These are phyloP conservation scores for Actias luna DNA, from an alignment of 2,888 invertebrate genomes.

Conservation along the genomic window DNA sequence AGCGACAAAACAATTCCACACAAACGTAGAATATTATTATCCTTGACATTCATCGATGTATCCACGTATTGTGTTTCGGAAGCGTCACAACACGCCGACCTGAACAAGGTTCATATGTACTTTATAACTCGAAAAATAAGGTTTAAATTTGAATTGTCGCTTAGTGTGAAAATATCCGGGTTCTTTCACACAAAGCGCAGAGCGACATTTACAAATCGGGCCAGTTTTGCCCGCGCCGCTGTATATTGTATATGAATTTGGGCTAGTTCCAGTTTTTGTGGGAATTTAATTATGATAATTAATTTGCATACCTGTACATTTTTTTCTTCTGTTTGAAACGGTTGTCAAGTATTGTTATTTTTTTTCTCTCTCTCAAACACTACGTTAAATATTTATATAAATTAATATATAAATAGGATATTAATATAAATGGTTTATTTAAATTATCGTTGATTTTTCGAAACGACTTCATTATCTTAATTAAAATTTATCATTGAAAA, in stretches of 20 bases:
- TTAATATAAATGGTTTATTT: neutral
- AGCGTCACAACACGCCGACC: constrained; percentile 28
- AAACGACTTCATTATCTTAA: no score
- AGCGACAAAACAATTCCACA: constrained; percentile 27
- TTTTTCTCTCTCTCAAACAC: neutral
- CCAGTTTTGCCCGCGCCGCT: constrained; percentile 21
- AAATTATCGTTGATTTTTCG: no score
- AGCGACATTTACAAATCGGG: constrained; percentile 29
- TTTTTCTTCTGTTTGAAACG: neutral
- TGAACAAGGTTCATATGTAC: constrained; percentile 19
- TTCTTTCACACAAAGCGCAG: constrained; percentile 32
- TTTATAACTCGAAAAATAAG: constrained; percentile 22
- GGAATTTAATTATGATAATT: constrained; percentile 21
- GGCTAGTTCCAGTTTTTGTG: constrained; percentile 27
- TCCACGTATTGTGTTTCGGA: constrained; percentile 21
- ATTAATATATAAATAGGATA: no score
- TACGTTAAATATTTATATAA: neutral
- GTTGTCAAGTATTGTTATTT: neutral
- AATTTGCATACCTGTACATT: neutral
- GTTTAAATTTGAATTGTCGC: constrained; percentile 20
- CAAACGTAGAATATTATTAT: constrained; percentile 38
- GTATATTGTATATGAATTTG: constrained; percentile 30
- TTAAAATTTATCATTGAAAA: no score
- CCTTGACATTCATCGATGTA: constrained; percentile 62
- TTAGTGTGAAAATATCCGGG: constrained; percentile 38